Percentiles rank a stretch among this genome's conserved stretches.
These are phyloP conservation scores for Turdus rufiventris DNA, from an alignment of 2,113 vertebrate genomes.

Conservation along the genomic window DNA sequence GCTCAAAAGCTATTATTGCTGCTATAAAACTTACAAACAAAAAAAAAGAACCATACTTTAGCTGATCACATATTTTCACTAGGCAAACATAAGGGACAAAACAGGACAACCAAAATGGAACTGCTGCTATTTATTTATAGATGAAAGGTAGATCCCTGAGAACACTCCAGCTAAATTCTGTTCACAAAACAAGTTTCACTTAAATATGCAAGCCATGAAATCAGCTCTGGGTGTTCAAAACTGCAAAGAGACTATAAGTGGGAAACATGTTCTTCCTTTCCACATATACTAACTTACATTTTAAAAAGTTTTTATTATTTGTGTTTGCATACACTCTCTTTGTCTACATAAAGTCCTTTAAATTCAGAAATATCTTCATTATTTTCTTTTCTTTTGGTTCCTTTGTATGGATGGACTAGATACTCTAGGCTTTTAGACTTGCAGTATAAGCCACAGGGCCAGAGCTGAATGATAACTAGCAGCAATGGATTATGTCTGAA, in stretches of 20 bases:
- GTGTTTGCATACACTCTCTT: not conserved
- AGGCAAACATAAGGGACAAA: not conserved
- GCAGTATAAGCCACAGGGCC: not conserved
- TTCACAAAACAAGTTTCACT: not conserved
- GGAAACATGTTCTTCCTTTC: not conserved
- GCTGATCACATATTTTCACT: not conserved
- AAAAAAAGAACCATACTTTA: not conserved
- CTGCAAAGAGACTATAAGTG: not conserved
- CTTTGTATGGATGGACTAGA: not conserved
- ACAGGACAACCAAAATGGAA: not conserved
- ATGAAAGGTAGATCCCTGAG: not conserved
- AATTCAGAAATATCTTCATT: not conserved
- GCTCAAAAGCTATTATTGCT: not conserved
- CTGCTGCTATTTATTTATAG: not conserved
- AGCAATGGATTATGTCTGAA: not conserved
- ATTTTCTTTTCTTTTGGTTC: not conserved
- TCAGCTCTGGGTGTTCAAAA: not conserved
- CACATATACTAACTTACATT: not conserved
- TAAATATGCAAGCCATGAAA: not conserved
- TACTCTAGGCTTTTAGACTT: not conserved
- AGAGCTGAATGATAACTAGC: not conserved
- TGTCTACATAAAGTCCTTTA: not conserved
- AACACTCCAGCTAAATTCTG: not conserved
- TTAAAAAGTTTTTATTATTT: not conserved
- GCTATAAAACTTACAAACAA: not conserved